Evolutionary conservation across 2,113 vertebrate genomes (phyloP), one percentile per base, ranked within the genome.

Genomic region (Actinemys pallida): DNA sequence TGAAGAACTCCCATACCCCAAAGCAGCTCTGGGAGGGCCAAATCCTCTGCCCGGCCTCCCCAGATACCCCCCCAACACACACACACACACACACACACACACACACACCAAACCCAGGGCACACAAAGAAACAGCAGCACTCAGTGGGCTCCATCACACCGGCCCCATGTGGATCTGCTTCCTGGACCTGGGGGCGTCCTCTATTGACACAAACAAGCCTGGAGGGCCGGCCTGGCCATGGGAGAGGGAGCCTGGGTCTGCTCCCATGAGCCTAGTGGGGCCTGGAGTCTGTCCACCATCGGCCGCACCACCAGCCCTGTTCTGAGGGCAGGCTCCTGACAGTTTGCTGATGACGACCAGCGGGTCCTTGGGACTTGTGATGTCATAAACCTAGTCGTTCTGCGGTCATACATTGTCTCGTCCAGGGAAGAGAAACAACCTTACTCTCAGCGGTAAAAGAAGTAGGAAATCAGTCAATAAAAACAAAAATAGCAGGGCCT

Each of bases 341-440:
- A 79, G 89, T 84, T 72, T 42, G 69, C 19, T 76, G 72, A 45
- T 12, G 24, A 76, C 3, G 10, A 45, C 22, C 50, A 50, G 50
- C 14, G 13, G 14, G 50, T 25, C 35, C 52, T 83, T 24, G 9
- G 54, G 52, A 35, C 12, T 9, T 50, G 14, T 69, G 5, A 47
- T 2, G 7, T 11, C 59, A 49, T 47, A 35, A 56, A 19, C 29
- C 76, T 52, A 25, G 17, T 57, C 5, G 6, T 54, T 81, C 52
- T 53, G 0, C 0, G 20, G 27, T 49, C 39, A 65, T 39, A 3
- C 0, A 0, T 5, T 56, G 10, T 25, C 9, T 8, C 4, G 2
- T 49, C 75, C 42, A 29, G 19, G 27, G 90, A 42, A 35, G 50
- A 13, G 35, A 57, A 29, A 35, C n/a, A 53, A 62, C 25, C 45